Conservation (phyloP, 2,797 vertebrate species). For the Potorous gilbertii region DNA sequence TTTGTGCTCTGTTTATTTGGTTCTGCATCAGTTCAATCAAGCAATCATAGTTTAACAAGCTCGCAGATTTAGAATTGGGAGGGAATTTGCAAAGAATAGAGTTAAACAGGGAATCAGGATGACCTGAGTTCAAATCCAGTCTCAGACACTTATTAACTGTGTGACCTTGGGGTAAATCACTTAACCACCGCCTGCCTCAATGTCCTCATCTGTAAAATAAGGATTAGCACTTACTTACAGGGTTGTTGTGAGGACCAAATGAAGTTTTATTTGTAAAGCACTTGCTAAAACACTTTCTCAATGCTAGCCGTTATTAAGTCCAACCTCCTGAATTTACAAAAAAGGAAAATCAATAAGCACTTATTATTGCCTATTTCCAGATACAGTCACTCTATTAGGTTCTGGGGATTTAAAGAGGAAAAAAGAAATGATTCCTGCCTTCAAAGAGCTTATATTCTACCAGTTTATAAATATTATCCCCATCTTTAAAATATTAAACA, state of each 20-base stretch:
- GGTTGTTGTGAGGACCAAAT: neutral
- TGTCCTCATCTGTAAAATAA: neutral
- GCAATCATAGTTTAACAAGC: neutral
- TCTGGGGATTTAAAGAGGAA: neutral
- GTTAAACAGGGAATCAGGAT: neutral
- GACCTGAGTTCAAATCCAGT: neutral
- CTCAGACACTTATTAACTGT: neutral
- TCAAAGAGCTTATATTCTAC: neutral
- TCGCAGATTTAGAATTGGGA: neutral
- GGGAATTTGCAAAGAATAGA: neutral
- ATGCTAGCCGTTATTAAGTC: neutral
- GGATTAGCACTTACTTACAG: neutral
- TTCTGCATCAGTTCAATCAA: neutral
- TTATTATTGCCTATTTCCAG: neutral
- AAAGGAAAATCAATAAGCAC: neutral
- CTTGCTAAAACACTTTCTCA: neutral
- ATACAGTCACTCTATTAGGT: neutral
- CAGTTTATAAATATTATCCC: neutral
- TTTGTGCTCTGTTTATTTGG: neutral
- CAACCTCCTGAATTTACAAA: neutral
- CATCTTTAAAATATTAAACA: neutral
- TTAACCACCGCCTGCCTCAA: neutral
- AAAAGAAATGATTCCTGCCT: neutral
- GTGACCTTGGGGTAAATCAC: neutral
- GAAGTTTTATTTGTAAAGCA: neutral